Evolutionary conservation across 2,113 vertebrate species (phyloP).

Genomic region (Gopherus flavomarginatus): DNA sequence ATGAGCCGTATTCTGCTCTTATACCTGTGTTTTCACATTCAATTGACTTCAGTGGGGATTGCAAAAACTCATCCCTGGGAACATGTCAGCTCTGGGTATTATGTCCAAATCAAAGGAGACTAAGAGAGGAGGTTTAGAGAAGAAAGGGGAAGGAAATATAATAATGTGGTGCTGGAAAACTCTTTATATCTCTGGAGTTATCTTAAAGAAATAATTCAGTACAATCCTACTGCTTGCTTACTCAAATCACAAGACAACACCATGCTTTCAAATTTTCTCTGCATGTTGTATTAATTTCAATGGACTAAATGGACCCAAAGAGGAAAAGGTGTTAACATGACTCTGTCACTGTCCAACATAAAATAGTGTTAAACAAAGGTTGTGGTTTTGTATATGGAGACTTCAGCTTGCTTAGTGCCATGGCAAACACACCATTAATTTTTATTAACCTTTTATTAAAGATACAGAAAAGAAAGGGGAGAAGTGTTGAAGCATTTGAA

Average conservation of each 20-base stretch:
- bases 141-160: neutral
- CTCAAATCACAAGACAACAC: constrained; percentile 27
- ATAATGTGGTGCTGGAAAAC: neutral
- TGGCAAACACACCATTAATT: neutral
- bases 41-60: neutral
- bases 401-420: neutral
- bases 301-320: neutral
- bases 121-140: neutral
- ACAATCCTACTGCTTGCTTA: constrained; percentile 2
- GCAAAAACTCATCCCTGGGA: neutral
- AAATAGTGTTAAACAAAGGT: neutral
- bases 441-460: neutral
- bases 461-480: neutral
- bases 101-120: neutral
- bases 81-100: neutral
- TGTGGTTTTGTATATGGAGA: neutral
- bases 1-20: neutral
- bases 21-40: neutral
- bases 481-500: neutral
- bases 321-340: neutral
- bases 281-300: neutral
- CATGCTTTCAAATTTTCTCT: constrained; percentile 21
- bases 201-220: neutral
- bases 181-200: neutral
- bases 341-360: neutral